Evolutionary conservation across 2,797 vertebrate genomes (phyloP), one percentile per base, ranked within the genome.

Genomic region (Myripristis murdjan): DNA sequence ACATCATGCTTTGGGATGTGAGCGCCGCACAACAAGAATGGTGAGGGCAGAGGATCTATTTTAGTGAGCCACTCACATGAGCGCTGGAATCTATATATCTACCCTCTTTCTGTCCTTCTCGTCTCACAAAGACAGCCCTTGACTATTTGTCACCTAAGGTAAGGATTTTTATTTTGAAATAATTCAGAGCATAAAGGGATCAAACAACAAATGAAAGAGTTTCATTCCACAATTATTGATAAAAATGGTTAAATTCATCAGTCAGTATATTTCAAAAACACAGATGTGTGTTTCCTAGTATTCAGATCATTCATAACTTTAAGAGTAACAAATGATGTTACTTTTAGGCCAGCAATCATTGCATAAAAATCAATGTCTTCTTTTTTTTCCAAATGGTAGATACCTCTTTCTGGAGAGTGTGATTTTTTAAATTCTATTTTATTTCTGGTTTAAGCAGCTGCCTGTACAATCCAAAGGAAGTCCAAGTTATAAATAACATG

Each of bases 41-140:
- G 84, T 74, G 87, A 63, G 78, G 87, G 87, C 90, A 86, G 72
- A 43, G 54, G 59, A 73, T 88, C 93, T 95, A 95, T 95, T 95
- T 95, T 93, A 87, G 93, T 90, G 81, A 87, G 79, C 91, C 91
- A 90, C 92, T 95, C 90, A 94, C 89, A 87, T 82, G 88, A 66
- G 77, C 66, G 41, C 74, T 59, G 55, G 86, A 89, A 86, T 93
- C 93, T 92, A 94, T 94, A 95, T 93, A 95, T 93, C 84, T 87
- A 82, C 84, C 81, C 48, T 73, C 79, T 90, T 92, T 88, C 85
- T 81, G 73, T 49, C 24, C 75, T 63, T 69, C 83, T 80, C 49
- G 16, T 54, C 84, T 90, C 79, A 82, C 70, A 67, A 85, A 88
- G 84, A 87, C 76, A 63, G 48, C 31, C 73, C 64, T 58, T 54